phyloP scores from a whole-genome alignment of 2,888 invertebrate genomes.

The Toxonevra muliebris region DNA sequence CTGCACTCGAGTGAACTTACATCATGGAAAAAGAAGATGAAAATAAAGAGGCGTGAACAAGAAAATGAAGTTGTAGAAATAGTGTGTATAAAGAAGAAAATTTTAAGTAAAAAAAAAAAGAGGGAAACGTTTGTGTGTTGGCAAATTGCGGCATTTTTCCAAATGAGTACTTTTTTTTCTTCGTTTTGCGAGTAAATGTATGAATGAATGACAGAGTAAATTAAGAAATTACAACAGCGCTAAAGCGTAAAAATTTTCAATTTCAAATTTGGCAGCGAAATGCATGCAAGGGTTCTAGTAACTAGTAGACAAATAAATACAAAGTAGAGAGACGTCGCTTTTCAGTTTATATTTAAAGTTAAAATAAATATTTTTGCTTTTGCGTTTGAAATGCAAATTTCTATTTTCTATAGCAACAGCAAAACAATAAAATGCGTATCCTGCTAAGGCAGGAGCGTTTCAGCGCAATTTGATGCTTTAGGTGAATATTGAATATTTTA shows the following conservation, averaged over 20 bases:
- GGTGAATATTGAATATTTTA: too few species aligned
- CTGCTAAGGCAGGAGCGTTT: too few species aligned
- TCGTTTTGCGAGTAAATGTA: slow-evolving; percentile 9
- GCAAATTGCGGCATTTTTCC: slow-evolving; percentile 34
- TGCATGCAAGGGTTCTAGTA: too few species aligned
- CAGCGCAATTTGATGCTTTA: too few species aligned
- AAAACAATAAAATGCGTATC: too few species aligned
- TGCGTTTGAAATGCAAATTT: too few species aligned
- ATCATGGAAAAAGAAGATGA: slow-evolving; percentile 15
- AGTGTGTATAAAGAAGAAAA: slow-evolving; percentile 11
- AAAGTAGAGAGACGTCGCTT: too few species aligned
- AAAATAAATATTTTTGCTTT: too few species aligned
- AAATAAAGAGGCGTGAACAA: slow-evolving; percentile 3
- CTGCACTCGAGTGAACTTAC: slow-evolving; percentile 51
- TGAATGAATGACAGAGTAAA: slow-evolving; percentile 20
- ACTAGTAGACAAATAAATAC: too few species aligned
- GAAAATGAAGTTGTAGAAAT: slow-evolving; percentile 6
- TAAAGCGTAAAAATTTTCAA: slow-evolving; percentile 17
- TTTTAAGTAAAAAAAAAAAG: slow-evolving; percentile 10
- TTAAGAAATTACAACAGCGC: slow-evolving; percentile 23
- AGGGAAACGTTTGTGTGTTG: not conserved
- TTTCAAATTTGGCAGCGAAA: not conserved
- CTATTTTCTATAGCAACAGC: too few species aligned
- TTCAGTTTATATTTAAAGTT: too few species aligned
- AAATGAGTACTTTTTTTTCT: slow-evolving; percentile 31